Evolutionary conservation across 2,797 vertebrate species (phyloP).

Genomic region (Halcyon chelicuti): DNA sequence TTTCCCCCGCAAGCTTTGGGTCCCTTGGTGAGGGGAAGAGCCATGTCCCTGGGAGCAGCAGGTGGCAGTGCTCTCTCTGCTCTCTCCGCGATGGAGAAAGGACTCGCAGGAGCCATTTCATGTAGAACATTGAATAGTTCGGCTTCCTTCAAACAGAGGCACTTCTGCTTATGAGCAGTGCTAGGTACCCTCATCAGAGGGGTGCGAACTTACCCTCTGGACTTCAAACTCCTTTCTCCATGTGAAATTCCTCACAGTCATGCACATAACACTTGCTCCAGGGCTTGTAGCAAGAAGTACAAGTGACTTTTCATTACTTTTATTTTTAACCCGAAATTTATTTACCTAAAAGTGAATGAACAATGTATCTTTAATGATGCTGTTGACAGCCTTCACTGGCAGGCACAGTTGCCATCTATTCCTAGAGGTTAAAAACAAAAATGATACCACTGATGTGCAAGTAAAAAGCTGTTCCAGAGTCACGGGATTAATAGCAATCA

Average conservation of each 20-base stretch:
- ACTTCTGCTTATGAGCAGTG: not conserved
- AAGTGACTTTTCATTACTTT: not conserved
- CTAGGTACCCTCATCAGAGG: not conserved
- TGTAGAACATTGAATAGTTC: not conserved
- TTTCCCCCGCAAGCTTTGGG: not conserved
- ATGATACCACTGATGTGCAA: not conserved
- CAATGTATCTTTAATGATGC: not conserved
- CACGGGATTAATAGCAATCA: rapidly evolving
- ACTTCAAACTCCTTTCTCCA: not conserved
- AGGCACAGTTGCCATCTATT: not conserved
- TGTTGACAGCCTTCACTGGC: not conserved
- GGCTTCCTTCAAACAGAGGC: not conserved
- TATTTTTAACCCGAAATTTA: not conserved
- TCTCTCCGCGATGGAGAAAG: rapidly evolving
- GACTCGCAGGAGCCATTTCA: not conserved
- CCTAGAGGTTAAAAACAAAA: not conserved
- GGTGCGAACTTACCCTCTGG: not conserved
- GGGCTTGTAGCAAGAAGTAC: not conserved
- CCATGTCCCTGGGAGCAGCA: not conserved
- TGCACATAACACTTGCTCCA: rapidly evolving
- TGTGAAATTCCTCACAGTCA: not conserved
- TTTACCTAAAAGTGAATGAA: not conserved
- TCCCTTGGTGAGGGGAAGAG: not conserved
- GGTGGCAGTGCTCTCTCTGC: conserved; percentile 9
- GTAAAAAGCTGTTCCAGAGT: not conserved